Evolutionary conservation across 2,797 vertebrate species (phyloP).

Genomic region (Enteromius trimaculatus): DNA sequence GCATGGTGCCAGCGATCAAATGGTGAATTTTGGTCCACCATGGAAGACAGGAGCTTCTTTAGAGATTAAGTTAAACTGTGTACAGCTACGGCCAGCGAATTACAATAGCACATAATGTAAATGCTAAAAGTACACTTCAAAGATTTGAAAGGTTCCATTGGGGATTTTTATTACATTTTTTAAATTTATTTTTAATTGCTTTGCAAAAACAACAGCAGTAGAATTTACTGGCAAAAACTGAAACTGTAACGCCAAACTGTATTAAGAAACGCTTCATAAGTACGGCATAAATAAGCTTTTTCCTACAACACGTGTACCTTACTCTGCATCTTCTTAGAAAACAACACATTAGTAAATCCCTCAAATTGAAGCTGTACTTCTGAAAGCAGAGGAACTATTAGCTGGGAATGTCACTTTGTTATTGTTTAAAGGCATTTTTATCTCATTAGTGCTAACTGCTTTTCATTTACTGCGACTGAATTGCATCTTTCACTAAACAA

Average conservation of each 20-base stretch:
- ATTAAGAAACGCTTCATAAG: background rate
- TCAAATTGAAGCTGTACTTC: background rate
- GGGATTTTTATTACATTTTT: background rate
- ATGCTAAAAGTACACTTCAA: constrained; percentile 1
- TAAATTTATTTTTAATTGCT: constrained; percentile 6
- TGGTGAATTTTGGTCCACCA: background rate
- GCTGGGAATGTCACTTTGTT: background rate
- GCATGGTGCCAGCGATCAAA: background rate
- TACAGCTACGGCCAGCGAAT: background rate
- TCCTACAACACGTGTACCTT: background rate
- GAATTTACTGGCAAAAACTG: background rate
- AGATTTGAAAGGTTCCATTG: constrained; percentile 13
- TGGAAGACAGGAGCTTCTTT: background rate
- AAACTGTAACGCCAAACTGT: background rate
- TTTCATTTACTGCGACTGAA: constrained; percentile 28
- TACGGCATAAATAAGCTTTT: constrained; percentile 18
- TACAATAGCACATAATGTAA: constrained; percentile 13
- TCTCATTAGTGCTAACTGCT: constrained; percentile 21
- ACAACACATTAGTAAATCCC: background rate
- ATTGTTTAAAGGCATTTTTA: constrained; percentile 6
- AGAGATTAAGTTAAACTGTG: background rate
- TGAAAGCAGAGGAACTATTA: background rate
- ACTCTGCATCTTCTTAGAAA: background rate
- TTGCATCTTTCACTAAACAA: background rate
- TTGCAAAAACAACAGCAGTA: background rate